phyloP scores from a whole-genome alignment of 2,797 vertebrate genomes.

The Gallinago nigripennis region DNA sequence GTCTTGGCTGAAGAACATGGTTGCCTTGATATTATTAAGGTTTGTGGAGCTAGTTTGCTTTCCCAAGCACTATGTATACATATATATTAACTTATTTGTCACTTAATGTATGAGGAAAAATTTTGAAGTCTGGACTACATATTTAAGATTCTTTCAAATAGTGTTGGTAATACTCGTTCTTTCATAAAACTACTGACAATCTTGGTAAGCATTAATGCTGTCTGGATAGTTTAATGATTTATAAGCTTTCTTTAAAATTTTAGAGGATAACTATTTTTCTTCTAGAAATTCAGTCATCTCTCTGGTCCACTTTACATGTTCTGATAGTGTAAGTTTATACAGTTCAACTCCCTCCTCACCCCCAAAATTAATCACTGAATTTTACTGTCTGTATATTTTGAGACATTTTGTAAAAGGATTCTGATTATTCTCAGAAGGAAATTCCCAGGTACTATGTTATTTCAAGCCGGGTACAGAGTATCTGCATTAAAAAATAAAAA shows the following conservation, averaged over 20 bases:
- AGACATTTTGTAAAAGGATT: neutral
- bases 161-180: neutral
- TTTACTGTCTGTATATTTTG: neutral
- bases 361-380: neutral
- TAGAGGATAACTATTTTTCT: neutral
- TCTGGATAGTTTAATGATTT: neutral
- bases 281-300: neutral
- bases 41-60: slow-evolving; percentile 60
- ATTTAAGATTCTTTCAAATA: neutral
- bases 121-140: neutral
- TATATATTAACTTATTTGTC: neutral
- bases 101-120: neutral
- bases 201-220: neutral
- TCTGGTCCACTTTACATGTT: neutral
- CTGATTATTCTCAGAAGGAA: neutral
- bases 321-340: neutral
- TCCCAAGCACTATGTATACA: neutral
- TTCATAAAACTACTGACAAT: neutral
- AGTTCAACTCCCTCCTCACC: neutral
- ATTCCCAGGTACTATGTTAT: neutral
- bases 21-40: slow-evolving; percentile 91
- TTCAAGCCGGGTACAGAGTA: neutral
- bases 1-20: slow-evolving; percentile 96
- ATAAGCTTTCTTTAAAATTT: neutral
- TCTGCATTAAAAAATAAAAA: neutral